phyloP scores from a whole-genome alignment of 2,888 invertebrate species.

The Athetis lepigone region DNA sequence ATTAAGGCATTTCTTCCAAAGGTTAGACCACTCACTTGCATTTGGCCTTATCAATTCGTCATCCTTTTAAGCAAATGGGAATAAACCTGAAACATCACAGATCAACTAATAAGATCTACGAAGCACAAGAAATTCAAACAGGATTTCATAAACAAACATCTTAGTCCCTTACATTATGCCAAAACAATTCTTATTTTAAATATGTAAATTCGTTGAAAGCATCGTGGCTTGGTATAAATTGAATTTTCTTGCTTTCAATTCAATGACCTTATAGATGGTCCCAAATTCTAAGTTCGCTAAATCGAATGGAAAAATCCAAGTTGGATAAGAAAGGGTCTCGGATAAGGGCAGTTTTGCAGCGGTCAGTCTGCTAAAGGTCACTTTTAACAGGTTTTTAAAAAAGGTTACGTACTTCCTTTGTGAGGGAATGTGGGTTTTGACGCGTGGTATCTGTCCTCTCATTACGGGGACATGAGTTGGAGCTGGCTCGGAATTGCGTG shows the following conservation, averaged over 20 bases:
- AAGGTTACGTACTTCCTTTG: constrained; percentile 67
- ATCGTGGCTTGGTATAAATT: constrained; percentile 68
- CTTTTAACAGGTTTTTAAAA: constrained; percentile 72
- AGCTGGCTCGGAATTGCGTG: constrained; percentile 35
- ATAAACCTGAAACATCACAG: constrained; percentile 29
- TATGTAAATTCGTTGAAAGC: constrained; percentile 67
- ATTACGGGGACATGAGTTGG: constrained; percentile 44
- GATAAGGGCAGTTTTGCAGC: constrained; percentile 72
- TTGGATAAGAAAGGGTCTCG: constrained; percentile 72
- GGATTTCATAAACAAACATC: constrained; percentile 58
- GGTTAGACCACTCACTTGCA: constrained; percentile 5
- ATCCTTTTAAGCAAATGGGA: constrained; percentile 12
- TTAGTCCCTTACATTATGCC: constrained; percentile 53
- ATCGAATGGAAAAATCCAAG: constrained; percentile 78
- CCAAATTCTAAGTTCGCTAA: constrained; percentile 69
- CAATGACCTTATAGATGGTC: constrained; percentile 69
- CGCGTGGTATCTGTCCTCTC: constrained; percentile 51
- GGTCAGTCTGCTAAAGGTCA: constrained; percentile 68
- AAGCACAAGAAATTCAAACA: constrained; percentile 41
- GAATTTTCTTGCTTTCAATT: constrained; percentile 72
- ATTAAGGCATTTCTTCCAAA: not conserved
- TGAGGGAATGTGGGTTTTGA: constrained; percentile 64
- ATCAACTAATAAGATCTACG: constrained; percentile 39
- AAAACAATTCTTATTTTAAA: constrained; percentile 67
- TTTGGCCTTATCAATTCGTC: constrained; percentile 7